Percentiles rank a stretch among this genome's conserved stretches.
phyloP scores from a whole-genome alignment of 2,797 vertebrate species.

The Sciurus carolinensis region DNA sequence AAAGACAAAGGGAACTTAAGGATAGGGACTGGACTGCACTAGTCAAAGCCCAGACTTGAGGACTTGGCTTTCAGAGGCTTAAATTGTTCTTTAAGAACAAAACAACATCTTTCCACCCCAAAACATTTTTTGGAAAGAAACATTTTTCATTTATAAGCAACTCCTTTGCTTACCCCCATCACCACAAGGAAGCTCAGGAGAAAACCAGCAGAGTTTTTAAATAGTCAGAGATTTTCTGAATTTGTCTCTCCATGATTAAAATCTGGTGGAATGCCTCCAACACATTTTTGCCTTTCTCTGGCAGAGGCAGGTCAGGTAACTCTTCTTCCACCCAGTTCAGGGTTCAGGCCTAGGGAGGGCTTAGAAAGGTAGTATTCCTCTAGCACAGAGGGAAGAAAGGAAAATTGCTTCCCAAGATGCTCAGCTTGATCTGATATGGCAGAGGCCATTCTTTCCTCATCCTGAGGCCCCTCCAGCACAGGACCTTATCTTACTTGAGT shows the following conservation, averaged over 20 bases:
- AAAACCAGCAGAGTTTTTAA: not conserved
- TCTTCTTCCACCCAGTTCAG: not conserved
- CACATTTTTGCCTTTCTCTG: not conserved
- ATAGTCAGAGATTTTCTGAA: not conserved
- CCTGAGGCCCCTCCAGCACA: not conserved
- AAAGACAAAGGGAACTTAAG: not conserved
- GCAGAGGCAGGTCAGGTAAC: not conserved
- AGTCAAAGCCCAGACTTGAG: not conserved
- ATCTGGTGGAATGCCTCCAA: not conserved
- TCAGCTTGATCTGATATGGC: not conserved
- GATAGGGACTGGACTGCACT: not conserved
- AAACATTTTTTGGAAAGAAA: not conserved
- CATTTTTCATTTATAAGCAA: not conserved
- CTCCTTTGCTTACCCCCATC: not conserved
- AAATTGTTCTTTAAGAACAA: slow-evolving; percentile 52
- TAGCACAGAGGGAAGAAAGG: not conserved
- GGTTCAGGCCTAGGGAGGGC: not conserved
- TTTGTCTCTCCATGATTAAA: not conserved
- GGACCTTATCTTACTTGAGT: not conserved
- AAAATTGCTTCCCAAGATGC: not conserved
- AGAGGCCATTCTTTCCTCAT: not conserved
- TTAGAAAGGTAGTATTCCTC: not conserved
- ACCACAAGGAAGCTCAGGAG: not conserved
- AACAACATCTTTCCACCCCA: not conserved
- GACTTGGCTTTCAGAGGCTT: not conserved